These are phyloP conservation scores for Notarius quadriscutis DNA, from an alignment of 2,113 vertebrate species.

Conservation along the genomic window DNA sequence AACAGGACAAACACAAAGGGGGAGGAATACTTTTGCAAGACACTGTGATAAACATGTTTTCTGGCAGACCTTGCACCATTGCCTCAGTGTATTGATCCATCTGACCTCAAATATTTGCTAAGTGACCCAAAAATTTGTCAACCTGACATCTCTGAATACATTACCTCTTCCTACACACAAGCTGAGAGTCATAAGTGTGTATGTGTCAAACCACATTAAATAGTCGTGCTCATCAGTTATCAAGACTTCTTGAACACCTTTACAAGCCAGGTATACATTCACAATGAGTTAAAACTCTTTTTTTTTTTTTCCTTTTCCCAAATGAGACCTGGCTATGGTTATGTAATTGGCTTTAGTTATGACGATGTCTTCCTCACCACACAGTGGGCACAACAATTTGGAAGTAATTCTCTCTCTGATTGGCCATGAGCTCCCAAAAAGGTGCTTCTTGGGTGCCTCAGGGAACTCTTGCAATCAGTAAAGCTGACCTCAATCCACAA, in stretches of 20 bases:
- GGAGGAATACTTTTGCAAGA: no score
- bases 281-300: neutral
- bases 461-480: slow-evolving; percentile 7
- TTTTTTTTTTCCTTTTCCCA: neutral
- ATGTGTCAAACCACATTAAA: neutral
- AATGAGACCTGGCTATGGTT: neutral
- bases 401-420: neutral
- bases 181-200: neutral
- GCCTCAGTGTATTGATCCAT: neutral
- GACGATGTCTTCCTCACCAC: neutral
- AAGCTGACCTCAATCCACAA: slow-evolving; percentile 26
- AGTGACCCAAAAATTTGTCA: slow-evolving; percentile 4
- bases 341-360: neutral
- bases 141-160: neutral
- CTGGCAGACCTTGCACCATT: no score
- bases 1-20: no score
- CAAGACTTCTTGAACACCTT: neutral
- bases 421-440: neutral
- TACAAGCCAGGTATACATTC: no score
- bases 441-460: neutral
- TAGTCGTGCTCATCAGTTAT: neutral
- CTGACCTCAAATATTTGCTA: slow-evolving; percentile 31
- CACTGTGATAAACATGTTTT: no score
- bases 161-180: neutral
- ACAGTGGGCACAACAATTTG: neutral